phyloP scores from a whole-genome alignment of 1,140 invertebrate genomes.

The Drosophila lini region DNA sequence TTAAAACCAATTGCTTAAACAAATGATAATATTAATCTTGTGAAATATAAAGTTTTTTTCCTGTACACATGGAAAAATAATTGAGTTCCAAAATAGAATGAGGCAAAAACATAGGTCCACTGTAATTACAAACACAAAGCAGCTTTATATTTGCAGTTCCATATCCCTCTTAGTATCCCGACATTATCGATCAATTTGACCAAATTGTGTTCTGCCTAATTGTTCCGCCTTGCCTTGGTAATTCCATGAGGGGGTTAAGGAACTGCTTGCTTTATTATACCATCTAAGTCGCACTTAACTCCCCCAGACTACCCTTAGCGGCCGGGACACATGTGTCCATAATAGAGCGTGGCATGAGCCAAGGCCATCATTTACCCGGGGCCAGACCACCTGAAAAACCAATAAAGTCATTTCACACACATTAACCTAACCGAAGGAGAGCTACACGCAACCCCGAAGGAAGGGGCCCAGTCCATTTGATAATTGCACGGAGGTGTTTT shows the following conservation, averaged over 20 bases:
- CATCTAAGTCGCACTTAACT: constrained; percentile 54
- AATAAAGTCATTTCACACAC: constrained; percentile 78
- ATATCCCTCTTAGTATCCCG: constrained; percentile 6
- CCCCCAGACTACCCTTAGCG: constrained; percentile 30
- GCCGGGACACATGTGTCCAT: constrained; percentile 47
- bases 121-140: neutral
- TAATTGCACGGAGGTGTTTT: constrained; percentile 68
- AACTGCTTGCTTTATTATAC: constrained; percentile 45
- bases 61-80: neutral
- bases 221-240: constrained; percentile 20
- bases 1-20: neutral
- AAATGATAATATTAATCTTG: neutral
- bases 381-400: constrained; percentile 54
- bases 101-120: neutral
- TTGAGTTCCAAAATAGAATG: neutral
- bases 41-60: neutral
- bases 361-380: constrained; percentile 41
- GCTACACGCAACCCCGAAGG: constrained; percentile 24
- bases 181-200: constrained; percentile 29
- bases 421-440: constrained; percentile 50
- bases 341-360: constrained; percentile 44
- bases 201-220: constrained; percentile 35
- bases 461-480: constrained; percentile 64
- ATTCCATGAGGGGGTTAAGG: constrained; percentile 23
- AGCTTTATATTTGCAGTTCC: constrained; percentile 2